Evolutionary conservation across 2,888 invertebrate species (phyloP), one percentile per base, ranked within the genome.

Genomic region (Pollenia angustigena): DNA sequence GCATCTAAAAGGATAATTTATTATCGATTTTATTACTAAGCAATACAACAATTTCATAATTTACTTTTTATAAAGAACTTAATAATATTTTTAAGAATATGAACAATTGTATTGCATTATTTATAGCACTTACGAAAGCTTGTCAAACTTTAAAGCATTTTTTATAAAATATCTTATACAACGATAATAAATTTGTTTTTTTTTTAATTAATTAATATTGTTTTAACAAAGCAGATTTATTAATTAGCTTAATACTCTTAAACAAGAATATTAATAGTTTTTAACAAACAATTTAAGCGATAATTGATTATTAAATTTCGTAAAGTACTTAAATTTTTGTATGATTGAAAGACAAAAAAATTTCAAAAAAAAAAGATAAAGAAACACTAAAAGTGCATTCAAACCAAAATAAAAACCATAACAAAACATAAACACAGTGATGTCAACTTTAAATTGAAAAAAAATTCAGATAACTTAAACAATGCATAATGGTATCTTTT

Each of bases 161-260:
- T 32, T 32, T 0, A 6, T 32, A 6, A 32, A 32, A 6, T 32
- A 0, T 6, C 4, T 6, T n/a, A 60, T 60, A 42, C 1, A 9
- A 6, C 0, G 60, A 23, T 18, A 62, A 62, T 42, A 44, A n/a
- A 42, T 46, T 46, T 64, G 12, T 71, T 10, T 48, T 44, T 4
- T 32, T 68, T 23, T 23, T 23, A 23, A n/a, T 52, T 50, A 4
- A 8, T 50, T 32, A 32, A 32, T 32, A 32, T 48, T 32, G 8
- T 52, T n/a, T 16, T 3, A 68, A 54, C 7, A 42, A 12, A 18
- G 14, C 32, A n/a, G 60, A 32, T 46, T 74, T n/a, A 60, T 60
- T 74, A 74, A 74, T 74, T 74, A 74, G 50, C 74, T 40, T n/a
- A 56, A 74, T 58, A 72, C 23, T 46, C 18, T 58, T 42, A 6